phyloP scores from a whole-genome alignment of 2,797 vertebrate species.

The Protonibea diacanthus region DNA sequence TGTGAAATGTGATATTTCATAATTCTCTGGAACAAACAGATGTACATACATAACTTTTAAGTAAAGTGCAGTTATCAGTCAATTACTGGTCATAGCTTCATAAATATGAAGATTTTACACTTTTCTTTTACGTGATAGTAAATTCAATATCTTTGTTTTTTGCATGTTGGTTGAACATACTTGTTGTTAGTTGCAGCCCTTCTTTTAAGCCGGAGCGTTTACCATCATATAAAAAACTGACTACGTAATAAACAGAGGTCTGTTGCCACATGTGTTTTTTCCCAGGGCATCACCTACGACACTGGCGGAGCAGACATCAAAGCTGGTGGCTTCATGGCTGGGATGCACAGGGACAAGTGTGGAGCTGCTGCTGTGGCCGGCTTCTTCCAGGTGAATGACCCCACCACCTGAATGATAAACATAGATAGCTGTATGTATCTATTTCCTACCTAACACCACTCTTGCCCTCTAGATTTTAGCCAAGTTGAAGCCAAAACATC shows the following conservation, averaged over 20 bases:
- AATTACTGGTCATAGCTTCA: too few relatives aligned
- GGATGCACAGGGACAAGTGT: slow-evolving; percentile 91
- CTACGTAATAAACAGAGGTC: neutral
- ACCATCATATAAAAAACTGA: neutral
- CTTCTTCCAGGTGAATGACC: slow-evolving; percentile 84
- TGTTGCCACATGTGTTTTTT: neutral
- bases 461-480: slow-evolving; percentile 79
- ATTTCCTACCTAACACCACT: neutral
- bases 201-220: too few relatives aligned
- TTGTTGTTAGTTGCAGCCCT: too few relatives aligned
- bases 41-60: too few relatives aligned
- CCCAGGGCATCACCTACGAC: slow-evolving; percentile 89
- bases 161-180: neutral
- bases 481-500: slow-evolving; percentile 83
- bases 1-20: too few relatives aligned
- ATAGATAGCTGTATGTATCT: too few relatives aligned
- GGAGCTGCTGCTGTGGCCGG: slow-evolving; percentile 88
- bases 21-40: too few relatives aligned
- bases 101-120: neutral
- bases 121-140: neutral
- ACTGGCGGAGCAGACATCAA: slow-evolving; percentile 90
- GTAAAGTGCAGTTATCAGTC: too few relatives aligned
- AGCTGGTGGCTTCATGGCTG: slow-evolving; percentile 88
- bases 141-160: neutral
- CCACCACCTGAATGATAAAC: neutral